Evolutionary conservation across 2,113 vertebrate genomes (phyloP).

Genomic region (Sapayoa aenigma): DNA sequence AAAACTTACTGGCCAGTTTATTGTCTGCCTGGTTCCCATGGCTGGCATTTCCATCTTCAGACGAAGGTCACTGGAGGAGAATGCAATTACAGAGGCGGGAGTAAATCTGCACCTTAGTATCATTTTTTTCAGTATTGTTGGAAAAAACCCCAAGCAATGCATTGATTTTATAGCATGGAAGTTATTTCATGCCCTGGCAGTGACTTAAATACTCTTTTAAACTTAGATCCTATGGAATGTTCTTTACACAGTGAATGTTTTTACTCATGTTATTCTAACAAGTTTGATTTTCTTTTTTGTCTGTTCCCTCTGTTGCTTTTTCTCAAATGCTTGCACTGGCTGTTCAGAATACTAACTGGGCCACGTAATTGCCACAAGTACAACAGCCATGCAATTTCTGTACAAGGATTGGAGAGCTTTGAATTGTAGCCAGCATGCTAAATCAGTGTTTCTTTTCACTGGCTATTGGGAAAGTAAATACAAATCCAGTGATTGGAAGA

Average conservation of each 20-base stretch:
- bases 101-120: neutral
- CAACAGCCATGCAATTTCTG: neutral
- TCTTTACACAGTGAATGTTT: neutral
- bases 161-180: neutral
- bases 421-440: neutral
- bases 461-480: neutral
- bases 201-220: neutral
- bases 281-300: neutral
- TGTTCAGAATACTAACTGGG: neutral
- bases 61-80: neutral
- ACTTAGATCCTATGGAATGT: neutral
- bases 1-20: neutral
- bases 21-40: neutral
- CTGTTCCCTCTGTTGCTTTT: neutral
- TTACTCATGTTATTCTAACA: neutral
- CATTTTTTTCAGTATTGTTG: neutral
- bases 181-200: neutral
- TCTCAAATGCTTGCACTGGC: neutral
- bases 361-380: neutral
- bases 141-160: neutral
- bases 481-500: neutral
- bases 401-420: neutral
- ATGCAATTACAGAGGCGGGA: neutral
- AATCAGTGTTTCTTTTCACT: neutral
- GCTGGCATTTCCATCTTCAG: neutral